Percentiles rank a stretch among this genome's conserved stretches.
Evolutionary conservation across 2,113 vertebrate species (phyloP).

Genomic region (Leiothrix lutea): DNA sequence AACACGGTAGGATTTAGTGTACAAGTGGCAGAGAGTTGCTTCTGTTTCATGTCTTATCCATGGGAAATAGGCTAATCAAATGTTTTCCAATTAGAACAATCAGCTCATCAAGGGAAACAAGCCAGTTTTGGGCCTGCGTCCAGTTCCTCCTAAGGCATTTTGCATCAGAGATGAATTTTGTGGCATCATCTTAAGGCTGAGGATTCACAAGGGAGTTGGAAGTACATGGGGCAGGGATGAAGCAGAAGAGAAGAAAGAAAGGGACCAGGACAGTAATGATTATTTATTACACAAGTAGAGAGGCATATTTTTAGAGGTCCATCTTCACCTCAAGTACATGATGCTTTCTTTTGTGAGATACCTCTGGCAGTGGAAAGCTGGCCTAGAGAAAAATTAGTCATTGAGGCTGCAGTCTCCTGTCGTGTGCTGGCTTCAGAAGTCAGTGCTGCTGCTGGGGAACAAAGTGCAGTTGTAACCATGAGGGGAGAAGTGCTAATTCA

Average conservation of each 20-base stretch:
- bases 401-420: not conserved
- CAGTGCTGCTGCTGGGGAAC: not conserved
- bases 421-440: not conserved
- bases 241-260: not conserved
- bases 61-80: slow-evolving; percentile 30
- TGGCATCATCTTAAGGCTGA: not conserved
- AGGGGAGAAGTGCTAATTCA: not conserved
- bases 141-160: slow-evolving; percentile 33
- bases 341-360: not conserved
- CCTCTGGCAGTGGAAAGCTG: not conserved
- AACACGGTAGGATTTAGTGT: not conserved
- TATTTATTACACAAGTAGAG: not conserved
- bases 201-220: not conserved
- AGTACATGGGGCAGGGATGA: not conserved
- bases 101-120: slow-evolving; percentile 19
- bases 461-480: not conserved
- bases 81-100: slow-evolving; percentile 35
- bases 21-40: not conserved
- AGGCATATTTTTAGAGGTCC: not conserved
- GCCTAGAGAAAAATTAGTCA: not conserved
- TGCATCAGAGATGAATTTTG: not conserved
- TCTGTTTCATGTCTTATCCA: slow-evolving; percentile 5
- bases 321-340: not conserved
- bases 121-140: not conserved
- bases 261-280: not conserved